Evolutionary conservation across 2,888 invertebrate genomes (phyloP).

Genomic region (Galerucella calmariensis): DNA sequence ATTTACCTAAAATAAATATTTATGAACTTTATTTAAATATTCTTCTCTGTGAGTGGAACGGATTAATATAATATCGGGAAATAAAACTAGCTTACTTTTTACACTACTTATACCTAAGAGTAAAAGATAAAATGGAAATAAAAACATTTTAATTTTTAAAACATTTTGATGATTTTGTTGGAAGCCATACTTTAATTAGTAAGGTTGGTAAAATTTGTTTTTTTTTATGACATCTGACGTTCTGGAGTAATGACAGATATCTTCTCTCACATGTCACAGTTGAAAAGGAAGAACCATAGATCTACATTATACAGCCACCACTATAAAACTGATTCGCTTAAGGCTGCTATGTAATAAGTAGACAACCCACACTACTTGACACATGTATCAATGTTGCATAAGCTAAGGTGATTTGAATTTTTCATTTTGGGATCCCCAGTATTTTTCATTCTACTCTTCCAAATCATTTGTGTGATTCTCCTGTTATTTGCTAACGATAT

Average conservation of each 20-base stretch:
- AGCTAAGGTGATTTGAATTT: too few relatives aligned
- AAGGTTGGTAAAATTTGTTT: constrained; percentile 5
- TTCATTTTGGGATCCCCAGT: too few relatives aligned
- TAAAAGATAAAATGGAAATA: constrained; percentile 44
- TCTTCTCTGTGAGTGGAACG: constrained; percentile 12
- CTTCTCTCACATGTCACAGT: background rate
- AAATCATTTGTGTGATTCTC: too few relatives aligned
- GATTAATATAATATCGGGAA: background rate
- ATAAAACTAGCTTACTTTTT: constrained; percentile 48
- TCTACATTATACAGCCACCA: too few relatives aligned
- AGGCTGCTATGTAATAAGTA: too few relatives aligned
- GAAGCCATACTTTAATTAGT: constrained; percentile 47
- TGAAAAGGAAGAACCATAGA: too few relatives aligned
- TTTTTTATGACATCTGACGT: background rate
- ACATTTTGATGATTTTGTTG: constrained; percentile 45
- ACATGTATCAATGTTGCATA: too few relatives aligned
- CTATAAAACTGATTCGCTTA: too few relatives aligned
- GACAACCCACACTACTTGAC: too few relatives aligned
- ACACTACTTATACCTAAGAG: constrained; percentile 47
- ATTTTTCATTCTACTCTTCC: too few relatives aligned
- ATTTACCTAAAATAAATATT: constrained; percentile 49
- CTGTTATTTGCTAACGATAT: too few relatives aligned
- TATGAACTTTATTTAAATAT: constrained; percentile 20
- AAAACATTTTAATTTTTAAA: constrained; percentile 45
- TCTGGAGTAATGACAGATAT: background rate